These are phyloP conservation scores for Conus ventricosus DNA, from an alignment of 1,140 invertebrate species.

Conservation along the genomic window DNA sequence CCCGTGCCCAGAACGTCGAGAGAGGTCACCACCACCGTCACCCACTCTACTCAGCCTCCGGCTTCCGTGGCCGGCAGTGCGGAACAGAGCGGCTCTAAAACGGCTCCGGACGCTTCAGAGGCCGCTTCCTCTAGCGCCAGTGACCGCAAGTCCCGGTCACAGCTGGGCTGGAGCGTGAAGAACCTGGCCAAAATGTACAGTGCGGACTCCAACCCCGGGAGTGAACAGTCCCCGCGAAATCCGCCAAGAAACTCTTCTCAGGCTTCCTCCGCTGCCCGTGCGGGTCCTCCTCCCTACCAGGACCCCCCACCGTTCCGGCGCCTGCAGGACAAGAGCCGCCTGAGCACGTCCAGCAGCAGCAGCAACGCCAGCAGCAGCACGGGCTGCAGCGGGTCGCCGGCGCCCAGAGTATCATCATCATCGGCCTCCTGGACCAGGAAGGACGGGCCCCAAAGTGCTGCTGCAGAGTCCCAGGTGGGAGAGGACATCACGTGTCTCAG, in stretches of 20 bases:
- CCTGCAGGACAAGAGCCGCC: conserved; percentile 44
- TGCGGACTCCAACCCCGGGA: conserved; percentile 9
- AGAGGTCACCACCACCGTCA: background rate
- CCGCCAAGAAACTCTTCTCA: background rate
- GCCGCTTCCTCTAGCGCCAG: background rate
- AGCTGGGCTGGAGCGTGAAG: conserved; percentile 62
- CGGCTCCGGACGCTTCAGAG: background rate
- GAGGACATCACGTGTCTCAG: conserved; percentile 38
- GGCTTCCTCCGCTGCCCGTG: conserved; percentile 10
- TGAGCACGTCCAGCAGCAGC: conserved; percentile 56
- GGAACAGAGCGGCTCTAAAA: background rate
- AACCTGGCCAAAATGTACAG: conserved; percentile 49
- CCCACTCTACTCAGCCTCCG: background rate
- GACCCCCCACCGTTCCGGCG: conserved; percentile 58
- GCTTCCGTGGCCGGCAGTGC: background rate
- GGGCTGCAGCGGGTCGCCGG: conserved; percentile 26
- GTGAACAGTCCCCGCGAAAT: background rate
- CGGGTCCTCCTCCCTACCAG: conserved; percentile 56
- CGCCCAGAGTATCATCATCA: background rate
- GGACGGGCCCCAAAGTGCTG: conserved; percentile 41
- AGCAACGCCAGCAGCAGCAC: conserved; percentile 52
- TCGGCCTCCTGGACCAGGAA: conserved; percentile 21
- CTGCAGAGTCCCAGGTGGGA: conserved; percentile 17
- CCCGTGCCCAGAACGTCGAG: background rate
- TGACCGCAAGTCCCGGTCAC: conserved; percentile 34